These are phyloP conservation scores for Sceliomorpha sp. DNA, from an alignment of 2,888 invertebrate genomes.

Conservation along the genomic window DNA sequence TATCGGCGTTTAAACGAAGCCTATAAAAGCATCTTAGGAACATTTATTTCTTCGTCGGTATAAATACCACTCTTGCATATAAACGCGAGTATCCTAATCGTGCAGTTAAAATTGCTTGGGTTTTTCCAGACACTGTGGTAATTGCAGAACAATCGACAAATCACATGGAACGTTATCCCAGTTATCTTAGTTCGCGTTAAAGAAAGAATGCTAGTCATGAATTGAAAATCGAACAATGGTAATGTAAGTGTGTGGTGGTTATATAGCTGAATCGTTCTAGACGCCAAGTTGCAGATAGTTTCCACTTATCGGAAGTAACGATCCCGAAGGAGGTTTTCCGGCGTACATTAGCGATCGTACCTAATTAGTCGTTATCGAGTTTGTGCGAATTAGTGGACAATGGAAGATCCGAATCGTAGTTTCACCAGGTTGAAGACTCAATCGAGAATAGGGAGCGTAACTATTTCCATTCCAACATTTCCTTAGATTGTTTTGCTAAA, in stretches of 20 bases:
- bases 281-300: slow-evolving; percentile 55
- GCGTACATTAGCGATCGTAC: slow-evolving; percentile 63
- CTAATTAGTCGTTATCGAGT: slow-evolving; percentile 68
- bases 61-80: no score
- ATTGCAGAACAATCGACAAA: no score
- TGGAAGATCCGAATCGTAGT: slow-evolving; percentile 54
- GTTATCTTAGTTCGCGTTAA: slow-evolving; percentile 14
- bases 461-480: slow-evolving; percentile 54
- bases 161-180: no score
- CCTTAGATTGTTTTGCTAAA: slow-evolving; percentile 53
- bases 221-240: slow-evolving; percentile 36
- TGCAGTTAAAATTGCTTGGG: no score
- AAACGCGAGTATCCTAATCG: no score
- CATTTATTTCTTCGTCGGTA: no score
- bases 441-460: slow-evolving; percentile 47
- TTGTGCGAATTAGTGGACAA: slow-evolving; percentile 67
- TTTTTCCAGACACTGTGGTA: no score
- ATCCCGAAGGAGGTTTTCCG: slow-evolving; percentile 59
- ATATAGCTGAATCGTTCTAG: slow-evolving; percentile 41
- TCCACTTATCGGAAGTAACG: slow-evolving; percentile 58
- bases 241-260: slow-evolving; percentile 22
- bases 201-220: slow-evolving; percentile 38
- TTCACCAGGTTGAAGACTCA: slow-evolving; percentile 41
- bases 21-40: no score
- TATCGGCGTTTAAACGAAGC: no score